phyloP scores from a whole-genome alignment of 2,113 vertebrate genomes.

The Apus apus region DNA sequence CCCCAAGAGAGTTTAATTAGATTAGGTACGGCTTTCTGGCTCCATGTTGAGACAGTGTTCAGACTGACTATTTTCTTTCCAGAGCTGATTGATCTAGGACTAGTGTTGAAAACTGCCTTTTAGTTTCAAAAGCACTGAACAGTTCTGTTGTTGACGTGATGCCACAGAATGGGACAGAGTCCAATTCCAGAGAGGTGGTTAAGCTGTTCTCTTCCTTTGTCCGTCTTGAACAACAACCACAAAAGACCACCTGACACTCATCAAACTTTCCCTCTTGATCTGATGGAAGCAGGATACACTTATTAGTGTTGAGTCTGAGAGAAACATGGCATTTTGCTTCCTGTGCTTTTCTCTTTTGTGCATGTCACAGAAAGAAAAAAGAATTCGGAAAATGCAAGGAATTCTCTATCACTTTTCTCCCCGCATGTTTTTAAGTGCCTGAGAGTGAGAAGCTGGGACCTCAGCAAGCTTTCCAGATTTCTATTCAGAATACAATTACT shows the following conservation, averaged over 20 bases:
- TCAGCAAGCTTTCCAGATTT: background rate
- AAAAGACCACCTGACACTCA: background rate
- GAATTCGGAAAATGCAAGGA: background rate
- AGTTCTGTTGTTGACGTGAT: background rate
- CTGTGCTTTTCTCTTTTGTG: background rate
- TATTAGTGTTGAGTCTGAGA: background rate
- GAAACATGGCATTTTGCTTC: background rate
- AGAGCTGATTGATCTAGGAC: background rate
- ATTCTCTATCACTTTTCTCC: background rate
- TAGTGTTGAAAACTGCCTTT: background rate
- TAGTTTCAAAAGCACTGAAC: background rate
- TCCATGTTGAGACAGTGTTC: background rate
- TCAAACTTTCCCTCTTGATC: background rate
- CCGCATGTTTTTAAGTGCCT: background rate
- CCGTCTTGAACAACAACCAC: background rate
- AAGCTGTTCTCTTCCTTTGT: background rate
- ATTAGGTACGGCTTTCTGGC: background rate
- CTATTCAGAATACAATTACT: background rate
- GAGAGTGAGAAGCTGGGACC: background rate
- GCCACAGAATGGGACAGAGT: fast-evolving
- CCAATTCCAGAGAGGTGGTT: background rate
- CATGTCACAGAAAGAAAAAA: background rate
- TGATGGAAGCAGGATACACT: background rate
- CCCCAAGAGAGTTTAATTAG: background rate
- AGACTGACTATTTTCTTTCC: background rate